Conservation (phyloP, 2,888 invertebrate species). For the Zhengitettix transpicula region DNA sequence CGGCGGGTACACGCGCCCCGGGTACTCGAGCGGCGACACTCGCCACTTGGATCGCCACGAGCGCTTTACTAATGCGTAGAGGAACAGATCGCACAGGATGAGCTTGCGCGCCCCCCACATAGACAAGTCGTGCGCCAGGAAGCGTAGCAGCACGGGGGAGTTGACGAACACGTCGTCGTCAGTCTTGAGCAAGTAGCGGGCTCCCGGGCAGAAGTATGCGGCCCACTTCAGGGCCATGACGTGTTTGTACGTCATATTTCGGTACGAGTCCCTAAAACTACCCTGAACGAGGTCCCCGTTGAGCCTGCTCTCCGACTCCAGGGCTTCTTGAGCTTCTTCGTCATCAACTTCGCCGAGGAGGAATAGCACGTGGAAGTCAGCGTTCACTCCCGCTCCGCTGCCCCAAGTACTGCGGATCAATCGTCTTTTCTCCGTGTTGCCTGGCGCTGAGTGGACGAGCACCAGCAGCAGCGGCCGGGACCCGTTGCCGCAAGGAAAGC, state of each 20-base stretch:
- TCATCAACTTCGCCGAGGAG: slow-evolving; percentile 39
- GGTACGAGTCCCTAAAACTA: slow-evolving; percentile 56
- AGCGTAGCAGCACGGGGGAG: slow-evolving; percentile 24
- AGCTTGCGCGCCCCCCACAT: slow-evolving; percentile 37
- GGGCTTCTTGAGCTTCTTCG: slow-evolving; percentile 19
- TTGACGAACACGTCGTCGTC: slow-evolving; percentile 33
- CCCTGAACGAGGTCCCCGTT: slow-evolving; percentile 60
- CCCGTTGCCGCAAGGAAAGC: no score
- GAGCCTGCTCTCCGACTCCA: slow-evolving; percentile 35
- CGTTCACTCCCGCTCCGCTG: neutral
- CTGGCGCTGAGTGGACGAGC: slow-evolving; percentile 50
- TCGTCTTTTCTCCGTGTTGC: slow-evolving; percentile 42
- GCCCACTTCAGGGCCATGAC: slow-evolving; percentile 69
- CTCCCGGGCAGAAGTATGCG: slow-evolving; percentile 47
- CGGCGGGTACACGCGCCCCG: slow-evolving; percentile 44
- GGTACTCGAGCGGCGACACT: slow-evolving; percentile 42
- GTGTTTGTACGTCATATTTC: slow-evolving; percentile 72
- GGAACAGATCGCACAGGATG: slow-evolving; percentile 43
- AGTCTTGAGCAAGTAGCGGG: slow-evolving; percentile 34
- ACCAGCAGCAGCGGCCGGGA: slow-evolving; percentile 34
- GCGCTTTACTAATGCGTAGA: slow-evolving; percentile 36
- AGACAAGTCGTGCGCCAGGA: slow-evolving; percentile 35
- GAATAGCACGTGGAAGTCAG: slow-evolving; percentile 34
- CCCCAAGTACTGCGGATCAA: slow-evolving; percentile 64
- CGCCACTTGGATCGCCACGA: slow-evolving; percentile 51